Evolutionary conservation across 2,113 vertebrate genomes (phyloP), one percentile per base, ranked within the genome.

Genomic region (Naja naja): DNA sequence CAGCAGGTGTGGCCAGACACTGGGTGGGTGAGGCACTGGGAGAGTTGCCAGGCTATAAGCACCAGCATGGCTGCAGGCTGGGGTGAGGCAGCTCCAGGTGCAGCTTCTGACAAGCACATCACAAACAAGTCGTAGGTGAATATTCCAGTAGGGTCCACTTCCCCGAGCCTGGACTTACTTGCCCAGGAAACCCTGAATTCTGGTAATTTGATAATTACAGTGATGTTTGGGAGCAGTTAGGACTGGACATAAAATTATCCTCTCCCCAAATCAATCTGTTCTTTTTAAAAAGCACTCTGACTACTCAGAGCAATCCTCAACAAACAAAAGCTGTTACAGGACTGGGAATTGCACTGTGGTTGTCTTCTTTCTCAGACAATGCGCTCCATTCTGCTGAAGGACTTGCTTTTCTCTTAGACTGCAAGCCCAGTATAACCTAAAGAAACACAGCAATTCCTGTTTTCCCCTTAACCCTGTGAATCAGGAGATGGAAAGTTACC

Each of bases 11-110:
- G 94, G 91, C 90, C 22, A 30, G 39, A 39, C 45, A 58, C 8
- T 86, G 87, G 91, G 93, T 86, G 87, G 91, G 93, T 74, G 87
- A 85, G 89, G 87, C 47, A 53, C 90, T 58, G 47, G 92, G 89
- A 91, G 34, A 47, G 53, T 49, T 92, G 92, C 93, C 93, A 94
- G 93, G 69, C 64, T 92, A 56, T 93, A 92, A 90, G 93, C 93
- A 89, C 91, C 56, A 90, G 90, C 86, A 90, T 92, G 93, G 93
- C 94, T 92, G 27, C 81, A 60, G 91, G 92, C 91, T 91, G 60
- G 87, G 91, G 94, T 85, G 85, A 90, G 69, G 87, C 81, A 55
- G 16, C n/a, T 89, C 93, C 89, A 94, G 93, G 93, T 92, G 91
- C 91, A 85, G 85, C 69, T 92, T 74, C 89, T 53, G 64, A 87